Evolutionary conservation across 2,113 vertebrate species (phyloP).

Genomic region (Gallinago undulata): DNA sequence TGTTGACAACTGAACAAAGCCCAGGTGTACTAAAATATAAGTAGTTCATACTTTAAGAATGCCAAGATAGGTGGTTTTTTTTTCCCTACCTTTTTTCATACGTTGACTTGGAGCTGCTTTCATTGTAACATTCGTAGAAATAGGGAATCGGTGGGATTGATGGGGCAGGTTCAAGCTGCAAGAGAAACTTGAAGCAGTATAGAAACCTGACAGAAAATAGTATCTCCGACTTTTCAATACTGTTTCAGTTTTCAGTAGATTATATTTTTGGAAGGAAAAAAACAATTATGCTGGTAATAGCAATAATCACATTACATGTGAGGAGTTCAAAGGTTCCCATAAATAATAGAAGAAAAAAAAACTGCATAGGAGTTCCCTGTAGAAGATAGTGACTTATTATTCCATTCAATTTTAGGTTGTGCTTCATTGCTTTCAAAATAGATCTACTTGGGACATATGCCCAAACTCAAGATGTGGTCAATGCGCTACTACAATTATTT

Average conservation of each 20-base stretch:
- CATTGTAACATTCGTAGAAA: background rate
- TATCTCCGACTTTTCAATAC: background rate
- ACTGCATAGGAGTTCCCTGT: background rate
- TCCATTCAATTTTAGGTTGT: background rate
- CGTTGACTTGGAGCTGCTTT: background rate
- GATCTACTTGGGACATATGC: constrained; percentile 5
- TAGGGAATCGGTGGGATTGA: background rate
- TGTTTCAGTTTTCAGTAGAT: background rate
- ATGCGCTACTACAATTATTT: background rate
- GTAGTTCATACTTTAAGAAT: background rate
- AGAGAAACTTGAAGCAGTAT: background rate
- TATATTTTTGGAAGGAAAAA: background rate
- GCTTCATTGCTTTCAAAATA: constrained; percentile 25
- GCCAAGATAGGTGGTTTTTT: background rate
- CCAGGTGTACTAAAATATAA: background rate
- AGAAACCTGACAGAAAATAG: background rate
- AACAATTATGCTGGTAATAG: background rate
- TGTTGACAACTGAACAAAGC: background rate
- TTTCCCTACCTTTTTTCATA: background rate
- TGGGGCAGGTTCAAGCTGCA: background rate
- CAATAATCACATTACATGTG: background rate
- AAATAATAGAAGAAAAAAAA: background rate
- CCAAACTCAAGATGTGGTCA: constrained; percentile 50
- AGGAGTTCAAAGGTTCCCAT: background rate
- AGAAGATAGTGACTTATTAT: background rate